A percentile compares a stretch with the other conserved stretches of the same genome.
These are phyloP conservation scores for Poeciliopsis paucimaculata DNA, from an alignment of 2,797 vertebrate genomes.

Conservation along the genomic window DNA sequence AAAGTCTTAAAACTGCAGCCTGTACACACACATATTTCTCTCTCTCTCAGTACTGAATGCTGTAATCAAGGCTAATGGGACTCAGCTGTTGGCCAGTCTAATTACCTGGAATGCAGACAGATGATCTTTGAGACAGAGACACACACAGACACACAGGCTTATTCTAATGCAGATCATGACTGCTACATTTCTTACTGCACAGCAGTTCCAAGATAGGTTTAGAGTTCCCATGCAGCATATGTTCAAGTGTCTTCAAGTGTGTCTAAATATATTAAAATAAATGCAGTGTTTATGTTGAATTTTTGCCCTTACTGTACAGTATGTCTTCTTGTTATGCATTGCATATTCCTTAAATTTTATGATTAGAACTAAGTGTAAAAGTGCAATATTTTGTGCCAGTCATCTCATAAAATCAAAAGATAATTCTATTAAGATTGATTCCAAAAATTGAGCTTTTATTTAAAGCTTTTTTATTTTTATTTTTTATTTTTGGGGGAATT, in stretches of 20 bases:
- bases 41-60: conserved; percentile 60
- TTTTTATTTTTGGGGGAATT: too few relatives aligned
- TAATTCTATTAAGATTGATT: too few relatives aligned
- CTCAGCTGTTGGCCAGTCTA: conserved; percentile 80
- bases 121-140: conserved; percentile 63
- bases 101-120: conserved; percentile 81
- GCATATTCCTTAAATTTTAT: background rate
- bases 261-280: too few relatives aligned
- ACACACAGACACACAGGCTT: conserved; percentile 36
- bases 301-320: too few relatives aligned
- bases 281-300: too few relatives aligned
- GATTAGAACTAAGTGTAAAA: background rate
- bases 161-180: conserved; percentile 2
- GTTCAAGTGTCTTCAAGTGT: background rate
- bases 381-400: background rate
- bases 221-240: background rate
- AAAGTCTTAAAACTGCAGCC: conserved; percentile 23
- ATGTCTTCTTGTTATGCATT: background rate
- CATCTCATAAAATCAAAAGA: background rate
- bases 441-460: too few relatives aligned
- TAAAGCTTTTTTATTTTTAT: too few relatives aligned
- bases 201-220: background rate
- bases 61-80: conserved; percentile 81
- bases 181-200: conserved; percentile 1
- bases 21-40: background rate